Conservation (phyloP, 23 tunicate species). For the Trididemnum miniatum region DNA sequence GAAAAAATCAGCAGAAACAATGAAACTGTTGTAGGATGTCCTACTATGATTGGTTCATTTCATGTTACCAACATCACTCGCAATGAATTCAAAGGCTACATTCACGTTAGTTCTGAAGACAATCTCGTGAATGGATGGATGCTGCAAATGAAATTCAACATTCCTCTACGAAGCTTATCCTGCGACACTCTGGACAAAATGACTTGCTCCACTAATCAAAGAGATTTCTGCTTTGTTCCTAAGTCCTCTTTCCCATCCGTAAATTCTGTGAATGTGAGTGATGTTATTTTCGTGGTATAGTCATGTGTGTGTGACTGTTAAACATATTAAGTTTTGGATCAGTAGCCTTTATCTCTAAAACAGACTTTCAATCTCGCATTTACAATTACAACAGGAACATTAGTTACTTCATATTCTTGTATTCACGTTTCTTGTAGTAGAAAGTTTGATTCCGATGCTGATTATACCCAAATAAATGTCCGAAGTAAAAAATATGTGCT, state of each 20-base stretch:
- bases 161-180: constrained; percentile 8
- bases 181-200: constrained; percentile 20
- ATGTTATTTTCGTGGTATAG: too few relatives aligned
- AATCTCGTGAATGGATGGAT: constrained; percentile 66
- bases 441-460: too few relatives aligned
- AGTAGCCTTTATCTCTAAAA: too few relatives aligned
- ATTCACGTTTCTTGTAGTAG: too few relatives aligned
- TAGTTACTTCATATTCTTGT: too few relatives aligned
- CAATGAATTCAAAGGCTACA: constrained; percentile 54
- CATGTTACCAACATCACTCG: constrained; percentile 27
- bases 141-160: constrained; percentile 27
- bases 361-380: too few relatives aligned
- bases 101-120: constrained; percentile 20
- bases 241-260: not conserved
- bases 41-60: constrained; percentile 50
- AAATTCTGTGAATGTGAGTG: too few relatives aligned
- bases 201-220: not conserved
- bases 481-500: too few relatives aligned
- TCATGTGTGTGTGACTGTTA: too few relatives aligned
- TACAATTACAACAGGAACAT: too few relatives aligned
- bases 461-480: too few relatives aligned
- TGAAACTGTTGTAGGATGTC: constrained; percentile 65
- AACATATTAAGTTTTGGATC: too few relatives aligned
- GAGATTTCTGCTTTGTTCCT: not conserved
- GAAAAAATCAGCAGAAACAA: not conserved